phyloP scores from a whole-genome alignment of 2,113 vertebrate genomes.

The Larimichthys polyactis region DNA sequence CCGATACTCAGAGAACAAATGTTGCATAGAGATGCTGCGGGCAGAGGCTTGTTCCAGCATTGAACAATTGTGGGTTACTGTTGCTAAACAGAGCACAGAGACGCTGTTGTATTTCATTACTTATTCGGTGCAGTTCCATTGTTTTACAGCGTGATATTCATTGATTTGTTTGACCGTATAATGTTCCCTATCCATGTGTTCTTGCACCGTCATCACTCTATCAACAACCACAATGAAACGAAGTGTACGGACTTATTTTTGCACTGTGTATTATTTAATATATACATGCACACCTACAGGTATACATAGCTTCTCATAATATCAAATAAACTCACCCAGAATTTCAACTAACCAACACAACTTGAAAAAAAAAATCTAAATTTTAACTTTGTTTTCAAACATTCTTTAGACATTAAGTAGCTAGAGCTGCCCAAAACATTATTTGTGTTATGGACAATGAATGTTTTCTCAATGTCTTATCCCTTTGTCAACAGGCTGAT shows the following conservation, averaged over 20 bases:
- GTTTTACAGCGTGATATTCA: not conserved
- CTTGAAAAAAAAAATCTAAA: not conserved
- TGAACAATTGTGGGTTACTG: not conserved
- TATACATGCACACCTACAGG: no score
- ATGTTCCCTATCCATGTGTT: not conserved
- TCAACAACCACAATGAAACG: not conserved
- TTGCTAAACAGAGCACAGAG: not conserved
- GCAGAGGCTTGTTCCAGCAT: not conserved
- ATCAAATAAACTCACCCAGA: not conserved
- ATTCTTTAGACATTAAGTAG: no score
- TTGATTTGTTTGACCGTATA: not conserved
- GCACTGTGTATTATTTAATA: not conserved
- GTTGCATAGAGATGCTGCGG: not conserved
- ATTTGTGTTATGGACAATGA: not conserved
- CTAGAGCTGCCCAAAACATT: not conserved
- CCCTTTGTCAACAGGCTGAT: slow-evolving; percentile 86
- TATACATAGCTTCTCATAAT: not conserved
- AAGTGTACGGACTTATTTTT: not conserved
- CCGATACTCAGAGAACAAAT: not conserved
- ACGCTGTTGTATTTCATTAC: not conserved
- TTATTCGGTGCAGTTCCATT: no score
- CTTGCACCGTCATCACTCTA: not conserved
- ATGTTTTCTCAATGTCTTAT: slow-evolving; percentile 26
- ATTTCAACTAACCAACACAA: not conserved
- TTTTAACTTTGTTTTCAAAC: not conserved